Conservation (phyloP, 2,888 invertebrate genomes). For the Lydus trimaculatus region DNA sequence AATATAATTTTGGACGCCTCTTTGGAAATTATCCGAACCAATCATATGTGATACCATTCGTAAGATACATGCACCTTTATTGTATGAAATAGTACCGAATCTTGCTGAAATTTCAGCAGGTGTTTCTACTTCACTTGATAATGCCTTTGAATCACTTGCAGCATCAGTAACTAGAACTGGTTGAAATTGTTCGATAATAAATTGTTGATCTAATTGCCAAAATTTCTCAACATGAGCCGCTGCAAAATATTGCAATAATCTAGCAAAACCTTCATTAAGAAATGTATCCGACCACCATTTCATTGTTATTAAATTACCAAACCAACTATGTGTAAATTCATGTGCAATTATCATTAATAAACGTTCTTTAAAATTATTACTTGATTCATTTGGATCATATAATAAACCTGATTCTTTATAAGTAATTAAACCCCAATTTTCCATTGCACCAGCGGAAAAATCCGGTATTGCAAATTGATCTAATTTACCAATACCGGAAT, state of each 20-base stretch:
- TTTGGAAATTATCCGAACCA: slow-evolving; percentile 63
- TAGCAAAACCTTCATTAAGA: slow-evolving; percentile 79
- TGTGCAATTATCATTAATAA: slow-evolving; percentile 75
- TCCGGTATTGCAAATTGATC: slow-evolving; percentile 88
- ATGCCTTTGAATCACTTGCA: slow-evolving; percentile 49
- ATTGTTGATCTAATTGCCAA: slow-evolving; percentile 42
- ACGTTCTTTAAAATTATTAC: slow-evolving; percentile 68
- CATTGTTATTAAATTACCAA: slow-evolving; percentile 78
- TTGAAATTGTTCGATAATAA: slow-evolving; percentile 38
- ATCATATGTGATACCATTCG: slow-evolving; percentile 73
- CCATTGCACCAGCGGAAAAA: slow-evolving; percentile 88
- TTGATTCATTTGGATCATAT: slow-evolving; percentile 60
- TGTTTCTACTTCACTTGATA: slow-evolving; percentile 64
- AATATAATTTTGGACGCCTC: slow-evolving; percentile 67
- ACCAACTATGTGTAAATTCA: slow-evolving; percentile 86
- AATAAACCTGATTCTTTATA: slow-evolving; percentile 73
- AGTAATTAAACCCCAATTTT: slow-evolving; percentile 90
- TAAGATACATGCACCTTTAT: slow-evolving; percentile 64
- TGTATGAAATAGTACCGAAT: slow-evolving; percentile 69
- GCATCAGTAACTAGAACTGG: slow-evolving; percentile 35
- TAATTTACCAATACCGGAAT: slow-evolving; percentile 68
- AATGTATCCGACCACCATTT: slow-evolving; percentile 80
- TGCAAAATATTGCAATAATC: slow-evolving; percentile 75
- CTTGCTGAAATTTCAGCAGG: slow-evolving; percentile 64
- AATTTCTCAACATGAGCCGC: slow-evolving; percentile 30